Evolutionary conservation across 2,113 vertebrate genomes (phyloP), one percentile per base, ranked within the genome.

Genomic region (Romanogobio albipinnatus): DNA sequence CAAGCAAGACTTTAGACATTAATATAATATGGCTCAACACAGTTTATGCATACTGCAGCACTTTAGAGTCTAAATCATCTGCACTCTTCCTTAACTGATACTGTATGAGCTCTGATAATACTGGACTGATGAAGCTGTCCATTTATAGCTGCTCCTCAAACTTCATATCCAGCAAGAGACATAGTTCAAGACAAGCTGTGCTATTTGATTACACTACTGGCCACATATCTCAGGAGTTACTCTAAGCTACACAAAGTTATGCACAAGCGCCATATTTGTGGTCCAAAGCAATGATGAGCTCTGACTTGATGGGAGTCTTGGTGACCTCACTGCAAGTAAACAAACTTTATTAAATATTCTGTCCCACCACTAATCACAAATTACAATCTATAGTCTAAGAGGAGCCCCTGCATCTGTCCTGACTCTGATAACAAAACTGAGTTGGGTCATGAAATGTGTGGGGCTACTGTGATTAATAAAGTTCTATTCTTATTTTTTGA

Each of bases 21-120:
- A 71, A 58, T 68, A 58, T 39, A 56, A 71, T 19, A 71, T 70
- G 47, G 13, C 22, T 39, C 15, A 71, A 82, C 24, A 56, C 11
- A 56, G 26, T 71, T 68, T 70, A 53, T 82, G 81, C 47, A 82
- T 47, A 64, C 43, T 61, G 33, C 59, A 80, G 58, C 43, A 80
- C 78, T 66, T 80, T 45, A 24, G 19, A 36, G 17, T 53, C 49
- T 58, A 39, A 70, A 82, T 82, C 66, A 56, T 81, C 62, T 43
- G 13, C 64, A 68, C 2, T 58, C 66, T 58, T 36, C 13, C 61
- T 61, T 58, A 56, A 82, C 81, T 56, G 49, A 70, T 58, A 43
- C 22, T 17, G 29, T 58, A 71, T 56, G 51, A 10, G 47, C 81
- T 82, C 9, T 82, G 43, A 82, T 58, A 82, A 82, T 15, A n/a